Evolutionary conservation across 2,113 vertebrate species (phyloP).

Genomic region (Leucoraja erinaceus): DNA sequence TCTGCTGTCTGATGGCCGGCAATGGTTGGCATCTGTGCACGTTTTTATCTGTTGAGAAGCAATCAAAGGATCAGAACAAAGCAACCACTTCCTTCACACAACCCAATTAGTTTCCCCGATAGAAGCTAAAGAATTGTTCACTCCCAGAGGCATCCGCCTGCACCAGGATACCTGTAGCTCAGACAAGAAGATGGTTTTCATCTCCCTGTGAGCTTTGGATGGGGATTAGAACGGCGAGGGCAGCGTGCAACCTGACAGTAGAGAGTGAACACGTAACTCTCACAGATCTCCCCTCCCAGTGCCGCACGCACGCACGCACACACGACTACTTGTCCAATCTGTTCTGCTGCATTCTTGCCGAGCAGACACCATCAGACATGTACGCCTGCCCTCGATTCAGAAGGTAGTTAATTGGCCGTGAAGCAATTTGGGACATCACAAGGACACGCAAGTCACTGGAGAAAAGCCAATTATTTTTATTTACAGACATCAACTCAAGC

Average conservation of each 20-base stretch:
- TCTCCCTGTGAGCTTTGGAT: background rate
- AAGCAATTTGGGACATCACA: background rate
- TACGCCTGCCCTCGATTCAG: background rate
- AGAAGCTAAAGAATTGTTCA: background rate
- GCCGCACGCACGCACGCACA: too few relatives aligned
- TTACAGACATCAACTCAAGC: background rate
- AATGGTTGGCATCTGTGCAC: constrained; percentile 72
- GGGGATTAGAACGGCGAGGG: background rate
- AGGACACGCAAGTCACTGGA: background rate
- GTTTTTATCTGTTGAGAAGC: constrained; percentile 64
- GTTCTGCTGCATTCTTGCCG: background rate
- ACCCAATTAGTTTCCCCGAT: background rate
- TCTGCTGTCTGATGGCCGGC: constrained; percentile 57
- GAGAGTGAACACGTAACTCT: too few relatives aligned
- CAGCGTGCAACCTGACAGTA: background rate
- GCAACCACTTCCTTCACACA: background rate
- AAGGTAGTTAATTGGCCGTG: background rate
- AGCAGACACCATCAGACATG: background rate
- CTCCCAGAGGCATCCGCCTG: background rate
- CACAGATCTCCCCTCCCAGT: too few relatives aligned
- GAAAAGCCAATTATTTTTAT: background rate
- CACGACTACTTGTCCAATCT: background rate
- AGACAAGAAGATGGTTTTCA: background rate
- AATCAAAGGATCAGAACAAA: background rate
- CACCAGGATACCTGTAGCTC: background rate